Conservation (phyloP, 2,797 vertebrate species). For the Denticeps clupeoides region DNA sequence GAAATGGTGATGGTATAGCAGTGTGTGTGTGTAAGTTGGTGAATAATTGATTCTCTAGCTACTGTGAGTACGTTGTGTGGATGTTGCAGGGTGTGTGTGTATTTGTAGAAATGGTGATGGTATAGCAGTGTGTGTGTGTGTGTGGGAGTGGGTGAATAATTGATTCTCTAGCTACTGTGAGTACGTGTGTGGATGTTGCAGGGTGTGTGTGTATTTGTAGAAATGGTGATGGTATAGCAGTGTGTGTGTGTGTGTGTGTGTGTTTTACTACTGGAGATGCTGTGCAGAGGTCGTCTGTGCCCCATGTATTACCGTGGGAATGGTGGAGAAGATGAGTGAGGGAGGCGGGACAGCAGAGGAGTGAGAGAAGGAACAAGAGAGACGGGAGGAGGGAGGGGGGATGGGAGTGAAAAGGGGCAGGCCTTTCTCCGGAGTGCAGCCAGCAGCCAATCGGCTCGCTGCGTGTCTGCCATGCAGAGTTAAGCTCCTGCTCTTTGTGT, state of each 20-base stretch:
- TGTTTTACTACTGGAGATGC: not conserved
- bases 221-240: not conserved
- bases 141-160: not conserved
- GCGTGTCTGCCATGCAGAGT: not conserved
- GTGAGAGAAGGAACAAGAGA: slow-evolving; percentile 14
- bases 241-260: not conserved
- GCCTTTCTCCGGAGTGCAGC: slow-evolving; percentile 1
- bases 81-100: slow-evolving; percentile 8
- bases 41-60: slow-evolving; percentile 4
- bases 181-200: not conserved
- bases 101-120: slow-evolving; percentile 5
- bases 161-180: too few relatives aligned
- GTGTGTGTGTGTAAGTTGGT: not conserved
- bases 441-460: not conserved
- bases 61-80: slow-evolving; percentile 15
- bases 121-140: not conserved
- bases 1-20: not conserved
- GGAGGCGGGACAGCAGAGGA: not conserved
- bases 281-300: slow-evolving; percentile 12
- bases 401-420: slow-evolving; percentile 13
- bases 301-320: slow-evolving; percentile 15
- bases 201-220: not conserved
- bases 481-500: not conserved
- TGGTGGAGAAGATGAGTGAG: slow-evolving; percentile 1
- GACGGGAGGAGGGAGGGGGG: not conserved